Evolutionary conservation across 2,888 invertebrate genomes (phyloP), one percentile per base, ranked within the genome.

Genomic region (Thyatira batis): DNA sequence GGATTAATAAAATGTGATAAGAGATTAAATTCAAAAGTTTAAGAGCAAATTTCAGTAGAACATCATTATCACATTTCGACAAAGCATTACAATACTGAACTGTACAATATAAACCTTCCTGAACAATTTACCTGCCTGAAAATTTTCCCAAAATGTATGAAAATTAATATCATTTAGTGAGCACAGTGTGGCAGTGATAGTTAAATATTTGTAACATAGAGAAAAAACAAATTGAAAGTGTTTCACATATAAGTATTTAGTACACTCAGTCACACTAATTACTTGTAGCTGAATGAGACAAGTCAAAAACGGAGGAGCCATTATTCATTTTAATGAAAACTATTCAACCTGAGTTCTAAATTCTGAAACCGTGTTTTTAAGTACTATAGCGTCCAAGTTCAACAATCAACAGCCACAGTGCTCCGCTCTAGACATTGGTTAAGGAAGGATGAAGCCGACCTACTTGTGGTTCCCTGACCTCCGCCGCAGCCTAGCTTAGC

Each of bases 391-490:
- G 84, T 86, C 84, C 90, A 90, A 91, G 90, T 89, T 90, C 89
- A 89, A 78, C 81, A 81, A 77, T 76, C 82, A 82, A 65, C 72
- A 69, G 74, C 59, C 67, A 61, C 58, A 57, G 61, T n/a, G 39
- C 39, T 39, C 66, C 72, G 75, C 76, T 78, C 76, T 80, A 83
- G 82, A 80, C 83, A 72, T 39, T 76, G 76, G 76, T 81, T 80
- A 80, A 80, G 86, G 87, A 89, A 92, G 91, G 90, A 91, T 87
- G 89, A 80, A 87, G 85, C 73, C 87, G 89, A 88, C 91, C 92
- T 80, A 92, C 89, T 91, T 92, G 87, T 81, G 86, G 92, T 90
- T 91, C 91, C 85, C 84, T 90, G 91, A 92, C 91, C 91, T 89
- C 90, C 83, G 80, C 79, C 74, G 80, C 84, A 87, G 83, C 89